These are phyloP conservation scores for Arge pagana DNA, from an alignment of 2,888 invertebrate species.

Conservation along the genomic window DNA sequence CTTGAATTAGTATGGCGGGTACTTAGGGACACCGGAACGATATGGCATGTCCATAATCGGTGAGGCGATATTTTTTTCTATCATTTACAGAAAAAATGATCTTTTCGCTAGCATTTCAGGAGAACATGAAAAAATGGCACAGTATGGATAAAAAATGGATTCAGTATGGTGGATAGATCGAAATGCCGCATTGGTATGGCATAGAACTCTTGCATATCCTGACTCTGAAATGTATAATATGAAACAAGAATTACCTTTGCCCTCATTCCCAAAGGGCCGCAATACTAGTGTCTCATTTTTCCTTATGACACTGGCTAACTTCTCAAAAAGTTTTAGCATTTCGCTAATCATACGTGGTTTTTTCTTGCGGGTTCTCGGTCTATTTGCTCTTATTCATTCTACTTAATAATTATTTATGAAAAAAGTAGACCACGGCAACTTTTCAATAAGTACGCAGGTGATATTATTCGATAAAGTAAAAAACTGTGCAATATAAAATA, in stretches of 20 bases:
- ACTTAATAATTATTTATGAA: conserved; percentile 22
- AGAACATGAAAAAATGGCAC: not conserved
- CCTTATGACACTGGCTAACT: not conserved
- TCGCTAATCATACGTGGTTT: not conserved
- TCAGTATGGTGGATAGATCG: not conserved
- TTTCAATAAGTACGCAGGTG: conserved; percentile 14
- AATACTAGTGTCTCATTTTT: not conserved
- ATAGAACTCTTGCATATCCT: not conserved
- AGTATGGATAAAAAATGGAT: no score
- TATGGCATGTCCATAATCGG: no score
- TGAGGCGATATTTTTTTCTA: no score
- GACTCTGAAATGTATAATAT: not conserved
- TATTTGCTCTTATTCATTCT: conserved; percentile 10
- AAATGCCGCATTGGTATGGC: not conserved
- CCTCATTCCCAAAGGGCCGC: not conserved
- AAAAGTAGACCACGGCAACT: no score
- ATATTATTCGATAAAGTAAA: conserved; percentile 26
- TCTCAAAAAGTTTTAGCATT: not conserved
- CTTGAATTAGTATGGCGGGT: no score
- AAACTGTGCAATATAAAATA: no score
- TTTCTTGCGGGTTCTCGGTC: no score
- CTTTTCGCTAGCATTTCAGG: not conserved
- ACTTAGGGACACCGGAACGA: no score
- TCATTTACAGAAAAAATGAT: no score
- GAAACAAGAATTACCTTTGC: not conserved